These are phyloP conservation scores for Tenebrosternarchus preto DNA, from an alignment of 2,113 vertebrate genomes.

Conservation along the genomic window DNA sequence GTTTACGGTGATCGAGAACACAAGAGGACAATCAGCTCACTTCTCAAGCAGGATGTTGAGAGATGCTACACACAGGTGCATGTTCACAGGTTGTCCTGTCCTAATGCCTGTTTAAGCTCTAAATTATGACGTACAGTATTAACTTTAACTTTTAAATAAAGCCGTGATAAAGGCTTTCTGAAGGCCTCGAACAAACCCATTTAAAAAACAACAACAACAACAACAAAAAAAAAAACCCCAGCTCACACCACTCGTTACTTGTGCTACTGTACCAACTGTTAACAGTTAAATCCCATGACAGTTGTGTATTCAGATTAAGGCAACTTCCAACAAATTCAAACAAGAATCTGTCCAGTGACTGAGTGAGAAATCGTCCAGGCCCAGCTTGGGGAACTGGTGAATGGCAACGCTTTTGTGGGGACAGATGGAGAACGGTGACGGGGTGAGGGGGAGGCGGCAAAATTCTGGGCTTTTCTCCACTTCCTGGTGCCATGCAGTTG, in stretches of 20 bases:
- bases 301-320: neutral
- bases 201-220: neutral
- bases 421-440: slow-evolving; percentile 56
- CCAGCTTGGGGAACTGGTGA: slow-evolving; percentile 30
- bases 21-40: too few relatives aligned
- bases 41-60: too few relatives aligned
- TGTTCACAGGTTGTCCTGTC: too few relatives aligned
- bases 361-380: slow-evolving; percentile 29
- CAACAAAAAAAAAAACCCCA: too few relatives aligned
- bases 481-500: slow-evolving; percentile 46
- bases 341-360: neutral
- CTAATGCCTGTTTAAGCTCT: too few relatives aligned
- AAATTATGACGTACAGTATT: too few relatives aligned
- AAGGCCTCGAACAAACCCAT: neutral
- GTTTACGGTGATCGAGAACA: too few relatives aligned
- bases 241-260: too few relatives aligned
- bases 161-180: neutral
- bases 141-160: neutral
- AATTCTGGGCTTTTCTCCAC: slow-evolving; percentile 52
- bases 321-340: neutral
- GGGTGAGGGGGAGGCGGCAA: slow-evolving; percentile 29
- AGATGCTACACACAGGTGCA: too few relatives aligned
- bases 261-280: neutral
- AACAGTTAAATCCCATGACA: neutral
- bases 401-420: slow-evolving; percentile 38